Percentiles rank a stretch among this genome's conserved stretches.
Evolutionary conservation across 2,888 invertebrate species (phyloP).

Genomic region (Isoperla grammatica): DNA sequence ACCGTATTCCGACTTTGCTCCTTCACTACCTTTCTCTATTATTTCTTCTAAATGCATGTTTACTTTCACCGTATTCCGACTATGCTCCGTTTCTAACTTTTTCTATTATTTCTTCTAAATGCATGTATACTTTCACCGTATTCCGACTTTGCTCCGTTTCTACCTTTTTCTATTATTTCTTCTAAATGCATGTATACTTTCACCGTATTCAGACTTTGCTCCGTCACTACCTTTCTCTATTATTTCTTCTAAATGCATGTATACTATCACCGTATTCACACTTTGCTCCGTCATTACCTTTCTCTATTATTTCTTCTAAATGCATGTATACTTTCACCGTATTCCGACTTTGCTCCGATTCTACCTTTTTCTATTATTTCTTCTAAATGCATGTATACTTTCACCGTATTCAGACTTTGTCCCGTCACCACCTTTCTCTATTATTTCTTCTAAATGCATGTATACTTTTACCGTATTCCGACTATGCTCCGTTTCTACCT

Average conservation of each 20-base stretch:
- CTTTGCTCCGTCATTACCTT: background rate
- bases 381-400: slow-evolving; percentile 7
- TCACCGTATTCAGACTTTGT: too few species aligned
- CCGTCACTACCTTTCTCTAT: slow-evolving; percentile 22
- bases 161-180: too few species aligned
- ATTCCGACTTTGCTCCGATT: slow-evolving; percentile 15
- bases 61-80: slow-evolving; percentile 18
- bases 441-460: slow-evolving; percentile 4
- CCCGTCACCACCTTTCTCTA: background rate
- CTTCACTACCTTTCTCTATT: background rate
- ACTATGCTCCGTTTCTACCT: background rate
- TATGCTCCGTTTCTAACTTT: slow-evolving; percentile 1
- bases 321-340: background rate
- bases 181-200: too few species aligned
- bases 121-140: background rate
- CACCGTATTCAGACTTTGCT: too few species aligned
- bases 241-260: too few species aligned
- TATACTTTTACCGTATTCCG: background rate
- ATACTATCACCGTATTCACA: too few species aligned
- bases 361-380: slow-evolving; percentile 14
- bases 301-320: background rate
- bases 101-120: background rate
- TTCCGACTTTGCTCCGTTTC: too few species aligned
- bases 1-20: background rate
- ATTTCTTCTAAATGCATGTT: slow-evolving; percentile 17